These are phyloP conservation scores for Acanthurus lineatus DNA, from an alignment of 2,797 vertebrate genomes.

Conservation along the genomic window DNA sequence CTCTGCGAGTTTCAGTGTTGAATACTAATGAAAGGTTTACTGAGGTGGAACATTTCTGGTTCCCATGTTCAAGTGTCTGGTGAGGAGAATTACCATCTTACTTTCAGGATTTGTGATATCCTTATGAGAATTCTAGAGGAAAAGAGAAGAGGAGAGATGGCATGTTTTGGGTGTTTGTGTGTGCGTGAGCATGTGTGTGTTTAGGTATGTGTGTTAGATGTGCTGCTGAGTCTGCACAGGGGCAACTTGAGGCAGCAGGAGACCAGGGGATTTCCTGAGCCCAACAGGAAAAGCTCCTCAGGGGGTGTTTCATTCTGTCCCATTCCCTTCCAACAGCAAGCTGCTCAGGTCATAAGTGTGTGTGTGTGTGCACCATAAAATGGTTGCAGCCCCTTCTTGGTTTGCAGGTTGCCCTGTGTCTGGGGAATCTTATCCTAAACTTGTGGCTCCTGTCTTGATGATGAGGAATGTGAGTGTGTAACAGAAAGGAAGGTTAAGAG, in stretches of 20 bases:
- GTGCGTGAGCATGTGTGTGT: slow-evolving; percentile 10
- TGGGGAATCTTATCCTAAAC: slow-evolving; percentile 26
- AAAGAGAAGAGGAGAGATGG: not conserved
- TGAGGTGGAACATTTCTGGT: slow-evolving; percentile 58
- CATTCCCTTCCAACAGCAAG: slow-evolving; percentile 45
- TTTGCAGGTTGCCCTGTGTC: slow-evolving; percentile 24
- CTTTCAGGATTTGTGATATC: slow-evolving; percentile 33
- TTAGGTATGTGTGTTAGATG: slow-evolving; percentile 20
- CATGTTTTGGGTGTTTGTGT: slow-evolving; percentile 10
- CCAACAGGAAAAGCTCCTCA: slow-evolving; percentile 41
- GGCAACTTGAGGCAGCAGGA: slow-evolving; percentile 40
- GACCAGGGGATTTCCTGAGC: slow-evolving; percentile 32
- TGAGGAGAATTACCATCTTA: slow-evolving; percentile 41
- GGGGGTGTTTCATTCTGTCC: slow-evolving; percentile 31
- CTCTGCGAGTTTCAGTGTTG: slow-evolving; percentile 32
- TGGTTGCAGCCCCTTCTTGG: slow-evolving; percentile 22
- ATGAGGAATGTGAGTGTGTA: not conserved
- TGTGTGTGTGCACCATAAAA: slow-evolving; percentile 19
- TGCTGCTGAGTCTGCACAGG: slow-evolving; percentile 52
- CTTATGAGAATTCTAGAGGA: slow-evolving; percentile 18
- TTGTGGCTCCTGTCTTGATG: not conserved
- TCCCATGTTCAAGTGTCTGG: slow-evolving; percentile 35
- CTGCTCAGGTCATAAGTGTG: slow-evolving; percentile 25
- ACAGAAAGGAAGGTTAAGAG: not conserved
- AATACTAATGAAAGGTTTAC: slow-evolving; percentile 63